Percentiles rank a stretch among this genome's conserved stretches.
Conservation (phyloP, 1,140 invertebrate species). For the Papilio machaon region DNA sequence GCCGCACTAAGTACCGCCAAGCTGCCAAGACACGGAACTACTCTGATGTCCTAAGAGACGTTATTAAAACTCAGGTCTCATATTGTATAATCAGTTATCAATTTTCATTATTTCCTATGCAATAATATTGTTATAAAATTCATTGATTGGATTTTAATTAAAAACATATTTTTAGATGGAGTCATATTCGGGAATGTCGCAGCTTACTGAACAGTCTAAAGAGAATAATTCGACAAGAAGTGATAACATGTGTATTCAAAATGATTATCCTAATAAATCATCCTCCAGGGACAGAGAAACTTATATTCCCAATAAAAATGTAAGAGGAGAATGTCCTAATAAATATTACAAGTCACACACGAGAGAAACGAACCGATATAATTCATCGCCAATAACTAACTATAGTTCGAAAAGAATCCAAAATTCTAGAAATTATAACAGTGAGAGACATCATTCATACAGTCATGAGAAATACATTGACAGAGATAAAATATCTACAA, state of each 20-base stretch:
- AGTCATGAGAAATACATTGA: neutral
- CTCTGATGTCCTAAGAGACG: slow-evolving; percentile 84
- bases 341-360: neutral
- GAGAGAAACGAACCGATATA: neutral
- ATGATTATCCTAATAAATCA: neutral
- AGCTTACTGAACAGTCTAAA: neutral
- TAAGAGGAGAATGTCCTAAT: neutral
- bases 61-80: slow-evolving; percentile 84
- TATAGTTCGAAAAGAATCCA: neutral
- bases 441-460: neutral
- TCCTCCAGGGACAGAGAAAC: neutral
- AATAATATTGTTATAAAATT: too few species aligned
- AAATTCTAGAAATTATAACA: neutral
- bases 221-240: neutral
- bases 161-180: slow-evolving; percentile 52
- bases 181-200: slow-evolving; percentile 43
- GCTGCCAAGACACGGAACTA: slow-evolving; percentile 85
- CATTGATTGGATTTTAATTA: too few species aligned
- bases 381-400: neutral
- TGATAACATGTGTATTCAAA: neutral
- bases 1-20: slow-evolving; percentile 84
- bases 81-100: neutral
- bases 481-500: neutral
- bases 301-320: neutral
- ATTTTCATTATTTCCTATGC: neutral